These are phyloP conservation scores for Ganaspis brasiliensis DNA, from an alignment of 2,888 invertebrate genomes.

Conservation along the genomic window DNA sequence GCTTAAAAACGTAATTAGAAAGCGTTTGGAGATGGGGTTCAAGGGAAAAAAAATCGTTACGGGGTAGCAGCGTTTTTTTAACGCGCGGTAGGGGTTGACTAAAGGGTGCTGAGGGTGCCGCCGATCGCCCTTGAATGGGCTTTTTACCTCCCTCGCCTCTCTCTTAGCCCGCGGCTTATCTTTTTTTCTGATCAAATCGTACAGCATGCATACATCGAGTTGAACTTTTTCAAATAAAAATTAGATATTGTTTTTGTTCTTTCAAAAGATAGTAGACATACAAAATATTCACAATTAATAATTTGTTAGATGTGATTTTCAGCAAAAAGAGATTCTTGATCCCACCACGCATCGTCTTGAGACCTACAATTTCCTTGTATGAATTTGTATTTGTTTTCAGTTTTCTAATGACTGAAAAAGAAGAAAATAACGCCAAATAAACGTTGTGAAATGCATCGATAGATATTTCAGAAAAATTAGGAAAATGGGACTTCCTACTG, in stretches of 20 bases:
- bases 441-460: too few species aligned
- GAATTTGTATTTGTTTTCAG: too few species aligned
- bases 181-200: conserved; percentile 70
- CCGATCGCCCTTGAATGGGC: conserved; percentile 63
- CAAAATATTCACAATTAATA: too few species aligned
- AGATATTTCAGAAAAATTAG: too few species aligned
- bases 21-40: conserved; percentile 75
- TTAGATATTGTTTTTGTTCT: background rate
- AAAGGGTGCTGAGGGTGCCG: conserved; percentile 62
- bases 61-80: conserved; percentile 73
- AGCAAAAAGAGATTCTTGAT: too few species aligned
- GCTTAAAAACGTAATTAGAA: conserved; percentile 80
- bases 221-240: background rate
- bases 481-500: too few species aligned
- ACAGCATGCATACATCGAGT: conserved; percentile 11
- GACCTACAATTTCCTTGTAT: too few species aligned
- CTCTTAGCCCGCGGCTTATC: conserved; percentile 58
- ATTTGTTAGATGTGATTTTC: too few species aligned
- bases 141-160: conserved; percentile 64
- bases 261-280: too few species aligned
- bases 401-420: too few species aligned
- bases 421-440: too few species aligned
- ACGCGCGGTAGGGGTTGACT: conserved; percentile 56
- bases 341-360: too few species aligned
- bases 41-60: conserved; percentile 71